A percentile compares a stretch with the other conserved stretches of the same genome.
These are phyloP conservation scores for Agrotis exclamationis DNA, from an alignment of 2,888 invertebrate species.

Conservation along the genomic window DNA sequence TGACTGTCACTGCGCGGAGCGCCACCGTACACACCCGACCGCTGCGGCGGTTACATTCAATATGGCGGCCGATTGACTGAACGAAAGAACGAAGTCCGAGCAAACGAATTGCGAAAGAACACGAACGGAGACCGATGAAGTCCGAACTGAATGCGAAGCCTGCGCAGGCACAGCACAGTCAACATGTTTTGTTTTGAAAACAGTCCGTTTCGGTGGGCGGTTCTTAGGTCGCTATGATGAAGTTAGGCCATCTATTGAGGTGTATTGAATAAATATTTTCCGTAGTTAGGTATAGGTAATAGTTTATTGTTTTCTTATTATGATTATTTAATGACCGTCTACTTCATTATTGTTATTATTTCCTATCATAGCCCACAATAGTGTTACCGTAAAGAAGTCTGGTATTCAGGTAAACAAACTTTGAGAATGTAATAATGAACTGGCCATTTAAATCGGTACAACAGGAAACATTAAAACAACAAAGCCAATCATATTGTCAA, in stretches of 20 bases:
- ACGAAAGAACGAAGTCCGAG: conserved; percentile 63
- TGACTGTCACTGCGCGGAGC: conserved; percentile 84
- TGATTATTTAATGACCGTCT: not conserved
- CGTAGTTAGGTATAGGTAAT: not conserved
- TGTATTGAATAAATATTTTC: conserved; percentile 29
- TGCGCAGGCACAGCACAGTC: conserved; percentile 42
- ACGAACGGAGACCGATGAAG: conserved; percentile 56
- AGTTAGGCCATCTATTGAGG: conserved; percentile 12
- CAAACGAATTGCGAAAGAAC: conserved; percentile 61
- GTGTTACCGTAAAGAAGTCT: not conserved
- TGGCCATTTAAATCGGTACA: conserved; percentile 16
- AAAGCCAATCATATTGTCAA: conserved; percentile 44
- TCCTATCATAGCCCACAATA: not conserved
- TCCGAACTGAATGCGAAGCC: conserved; percentile 43
- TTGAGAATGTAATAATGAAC: not conserved
- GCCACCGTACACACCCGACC: conserved; percentile 74
- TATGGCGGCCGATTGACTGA: conserved; percentile 80
- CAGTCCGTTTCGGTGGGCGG: not conserved
- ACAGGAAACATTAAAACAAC: conserved; percentile 29
- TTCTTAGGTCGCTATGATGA: conserved; percentile 3
- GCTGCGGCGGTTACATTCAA: conserved; percentile 79
- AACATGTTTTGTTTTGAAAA: conserved; percentile 43
- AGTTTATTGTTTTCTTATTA: conserved; percentile 3
- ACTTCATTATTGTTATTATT: not conserved
- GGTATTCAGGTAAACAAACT: conserved; percentile 9